Evolutionary conservation across 2,888 invertebrate species (phyloP).

Genomic region (Yponomeuta evonymella): DNA sequence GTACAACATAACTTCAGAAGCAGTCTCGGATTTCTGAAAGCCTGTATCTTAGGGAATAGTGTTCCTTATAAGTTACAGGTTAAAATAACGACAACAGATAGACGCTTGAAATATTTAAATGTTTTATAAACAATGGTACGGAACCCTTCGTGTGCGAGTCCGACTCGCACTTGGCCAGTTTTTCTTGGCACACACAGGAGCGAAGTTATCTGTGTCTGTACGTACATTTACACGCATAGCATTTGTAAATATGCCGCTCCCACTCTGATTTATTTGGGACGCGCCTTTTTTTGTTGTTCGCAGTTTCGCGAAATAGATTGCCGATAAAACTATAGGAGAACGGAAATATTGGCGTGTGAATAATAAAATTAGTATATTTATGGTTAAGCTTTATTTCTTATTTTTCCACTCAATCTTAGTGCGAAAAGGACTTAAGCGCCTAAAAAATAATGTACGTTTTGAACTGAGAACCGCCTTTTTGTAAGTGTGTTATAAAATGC

Average conservation of each 20-base stretch:
- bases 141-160: no score
- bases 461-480: conserved; percentile 25
- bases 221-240: background rate
- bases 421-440: background rate
- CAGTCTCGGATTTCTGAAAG: no score
- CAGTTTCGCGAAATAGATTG: conserved; percentile 9
- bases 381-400: background rate
- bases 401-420: background rate
- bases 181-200: no score
- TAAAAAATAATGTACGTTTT: background rate
- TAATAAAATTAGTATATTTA: conserved; percentile 5
- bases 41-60: no score
- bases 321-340: background rate
- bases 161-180: no score
- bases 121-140: no score
- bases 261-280: conserved; percentile 11
- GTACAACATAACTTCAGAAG: no score
- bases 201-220: no score
- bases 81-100: no score
- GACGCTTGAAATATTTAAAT: no score
- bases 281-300: conserved; percentile 4
- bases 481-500: no score
- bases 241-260: conserved; percentile 2
- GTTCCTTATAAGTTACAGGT: no score
- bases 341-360: conserved; percentile 11